Conservation (phyloP, 2,888 invertebrate species). For the Bugulina stolonifera region DNA sequence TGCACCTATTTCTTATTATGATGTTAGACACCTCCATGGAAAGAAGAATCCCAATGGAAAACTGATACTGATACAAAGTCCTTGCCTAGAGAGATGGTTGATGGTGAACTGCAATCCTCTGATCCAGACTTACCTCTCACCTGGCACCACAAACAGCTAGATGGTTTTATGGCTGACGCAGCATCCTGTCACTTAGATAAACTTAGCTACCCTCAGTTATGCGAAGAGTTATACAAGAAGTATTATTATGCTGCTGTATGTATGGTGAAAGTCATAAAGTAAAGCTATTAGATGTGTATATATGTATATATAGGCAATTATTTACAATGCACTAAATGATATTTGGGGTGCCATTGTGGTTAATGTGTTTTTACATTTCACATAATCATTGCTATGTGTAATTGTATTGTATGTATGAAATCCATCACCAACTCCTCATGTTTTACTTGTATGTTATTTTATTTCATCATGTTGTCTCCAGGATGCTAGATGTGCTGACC, state of each 20-base stretch:
- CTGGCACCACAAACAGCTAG: conserved; percentile 2
- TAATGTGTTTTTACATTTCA: too few species aligned
- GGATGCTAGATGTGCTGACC: conserved; percentile 19
- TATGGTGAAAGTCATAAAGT: too few species aligned
- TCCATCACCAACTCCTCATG: too few species aligned
- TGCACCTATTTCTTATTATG: too few species aligned
- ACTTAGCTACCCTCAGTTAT: background rate
- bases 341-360: too few species aligned
- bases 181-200: background rate
- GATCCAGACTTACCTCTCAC: background rate
- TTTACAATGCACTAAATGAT: too few species aligned
- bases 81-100: background rate
- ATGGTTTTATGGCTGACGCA: background rate
- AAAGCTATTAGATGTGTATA: too few species aligned
- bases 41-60: background rate
- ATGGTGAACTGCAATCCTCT: background rate
- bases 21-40: background rate
- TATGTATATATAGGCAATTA: too few species aligned
- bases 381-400: too few species aligned
- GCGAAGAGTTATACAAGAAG: background rate
- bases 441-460: too few species aligned
- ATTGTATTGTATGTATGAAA: too few species aligned
- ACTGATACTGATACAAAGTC: background rate
- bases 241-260: background rate
- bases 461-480: too few species aligned